phyloP scores from a whole-genome alignment of 1,140 invertebrate species.

The Drosophila ercepeae region DNA sequence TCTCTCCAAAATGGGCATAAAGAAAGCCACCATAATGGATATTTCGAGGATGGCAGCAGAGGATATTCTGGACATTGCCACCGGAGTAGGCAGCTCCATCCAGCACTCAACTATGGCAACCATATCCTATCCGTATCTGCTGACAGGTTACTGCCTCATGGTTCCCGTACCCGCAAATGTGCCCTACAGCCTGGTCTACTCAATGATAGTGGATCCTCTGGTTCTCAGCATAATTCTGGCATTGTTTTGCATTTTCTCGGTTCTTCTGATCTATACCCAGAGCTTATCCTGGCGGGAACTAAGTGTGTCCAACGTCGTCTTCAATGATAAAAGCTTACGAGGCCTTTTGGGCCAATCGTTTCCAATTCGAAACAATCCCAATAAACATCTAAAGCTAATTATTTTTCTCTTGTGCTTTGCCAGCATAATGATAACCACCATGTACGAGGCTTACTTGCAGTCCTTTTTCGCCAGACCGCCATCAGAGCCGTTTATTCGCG shows the following conservation, averaged over 20 bases:
- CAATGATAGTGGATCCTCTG: slow-evolving; percentile 35
- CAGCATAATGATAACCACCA: slow-evolving; percentile 62
- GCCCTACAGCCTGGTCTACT: slow-evolving; percentile 49
- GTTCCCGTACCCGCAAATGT: slow-evolving; percentile 44
- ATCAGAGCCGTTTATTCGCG: slow-evolving; percentile 8
- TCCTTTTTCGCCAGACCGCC: slow-evolving; percentile 54
- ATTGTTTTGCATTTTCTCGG: slow-evolving; percentile 47
- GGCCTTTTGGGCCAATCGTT: slow-evolving; percentile 63
- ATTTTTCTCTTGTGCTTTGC: slow-evolving; percentile 46
- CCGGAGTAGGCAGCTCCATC: slow-evolving; percentile 1
- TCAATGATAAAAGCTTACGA: slow-evolving; percentile 63
- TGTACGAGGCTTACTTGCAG: slow-evolving; percentile 60
- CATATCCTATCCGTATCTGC: slow-evolving; percentile 47
- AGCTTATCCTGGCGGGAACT: slow-evolving; percentile 39
- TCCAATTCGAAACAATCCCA: slow-evolving; percentile 21
- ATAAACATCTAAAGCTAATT: slow-evolving; percentile 50
- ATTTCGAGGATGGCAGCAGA: background rate
- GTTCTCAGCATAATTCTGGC: slow-evolving; percentile 34
- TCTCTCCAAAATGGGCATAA: background rate
- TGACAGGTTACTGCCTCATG: slow-evolving; percentile 55
- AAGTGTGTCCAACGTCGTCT: slow-evolving; percentile 34
- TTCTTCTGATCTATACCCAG: slow-evolving; percentile 51
- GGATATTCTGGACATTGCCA: slow-evolving; percentile 47
- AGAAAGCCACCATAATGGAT: background rate
- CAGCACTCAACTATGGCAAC: background rate